A percentile compares a stretch with the other conserved stretches of the same genome.
Evolutionary conservation across 2,888 invertebrate species (phyloP).

Genomic region (Eueremaeus valkanovi): DNA sequence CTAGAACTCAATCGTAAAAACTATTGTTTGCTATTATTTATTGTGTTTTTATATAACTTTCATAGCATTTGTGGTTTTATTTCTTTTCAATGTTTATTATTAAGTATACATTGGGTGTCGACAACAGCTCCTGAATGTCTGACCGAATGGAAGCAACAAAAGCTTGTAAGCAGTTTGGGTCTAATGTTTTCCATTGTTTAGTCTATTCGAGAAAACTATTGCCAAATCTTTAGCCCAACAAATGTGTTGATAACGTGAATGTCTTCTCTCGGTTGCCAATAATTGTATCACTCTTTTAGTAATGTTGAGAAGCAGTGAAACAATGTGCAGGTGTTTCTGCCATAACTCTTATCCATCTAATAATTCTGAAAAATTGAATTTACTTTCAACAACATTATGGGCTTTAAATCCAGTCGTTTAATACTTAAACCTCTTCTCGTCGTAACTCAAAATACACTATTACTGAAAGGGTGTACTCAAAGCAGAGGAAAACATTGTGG

Average conservation of each 20-base stretch:
- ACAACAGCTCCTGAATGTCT: background rate
- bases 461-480: too few relatives aligned
- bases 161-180: too few relatives aligned
- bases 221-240: background rate
- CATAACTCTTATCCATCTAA: background rate
- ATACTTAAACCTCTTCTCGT: too few relatives aligned
- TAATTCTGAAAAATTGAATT: background rate
- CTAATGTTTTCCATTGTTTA: too few relatives aligned
- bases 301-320: background rate
- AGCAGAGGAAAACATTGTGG: too few relatives aligned
- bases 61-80: background rate
- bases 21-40: background rate
- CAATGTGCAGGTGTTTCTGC: conserved; percentile 14
- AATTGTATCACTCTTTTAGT: background rate
- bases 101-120: background rate
- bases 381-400: background rate
- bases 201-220: too few relatives aligned
- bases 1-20: background rate
- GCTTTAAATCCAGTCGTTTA: background rate
- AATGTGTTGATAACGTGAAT: background rate
- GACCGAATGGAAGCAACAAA: too few relatives aligned
- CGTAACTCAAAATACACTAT: too few relatives aligned
- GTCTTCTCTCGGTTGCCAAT: background rate
- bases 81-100: background rate
- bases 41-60: background rate